These are phyloP conservation scores for Onychomys leucogaster DNA, from an alignment of 2,797 vertebrate genomes.

Conservation along the genomic window DNA sequence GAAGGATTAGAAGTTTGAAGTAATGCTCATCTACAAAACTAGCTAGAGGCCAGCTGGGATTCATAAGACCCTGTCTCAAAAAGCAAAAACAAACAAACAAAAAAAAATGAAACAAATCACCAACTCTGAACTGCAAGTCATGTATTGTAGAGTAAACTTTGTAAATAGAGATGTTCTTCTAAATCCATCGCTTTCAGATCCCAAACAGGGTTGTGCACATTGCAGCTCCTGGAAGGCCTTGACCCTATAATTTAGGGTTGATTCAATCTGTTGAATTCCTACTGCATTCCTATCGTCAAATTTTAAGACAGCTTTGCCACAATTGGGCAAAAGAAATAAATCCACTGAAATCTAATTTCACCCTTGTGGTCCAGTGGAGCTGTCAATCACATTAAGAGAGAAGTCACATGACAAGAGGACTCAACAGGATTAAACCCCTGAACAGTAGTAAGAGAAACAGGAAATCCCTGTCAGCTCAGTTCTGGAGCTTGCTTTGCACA, in stretches of 20 bases:
- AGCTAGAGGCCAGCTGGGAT: no score
- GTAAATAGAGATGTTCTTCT: neutral
- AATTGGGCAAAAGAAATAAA: neutral
- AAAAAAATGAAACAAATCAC: neutral
- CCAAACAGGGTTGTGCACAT: neutral
- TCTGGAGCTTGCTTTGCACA: neutral
- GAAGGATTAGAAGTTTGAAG: neutral
- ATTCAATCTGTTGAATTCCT: slow-evolving; percentile 16
- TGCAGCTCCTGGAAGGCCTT: slow-evolving; percentile 19
- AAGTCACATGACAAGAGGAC: neutral
- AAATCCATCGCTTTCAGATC: neutral
- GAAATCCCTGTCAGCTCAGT: neutral
- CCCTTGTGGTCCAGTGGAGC: neutral
- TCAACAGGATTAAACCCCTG: neutral
- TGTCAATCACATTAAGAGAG: neutral
- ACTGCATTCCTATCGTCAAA: neutral
- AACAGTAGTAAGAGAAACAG: neutral
- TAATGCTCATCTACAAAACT: neutral
- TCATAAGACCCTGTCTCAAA: neutral
- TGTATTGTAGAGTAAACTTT: neutral
- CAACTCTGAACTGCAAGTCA: neutral
- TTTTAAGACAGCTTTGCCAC: neutral
- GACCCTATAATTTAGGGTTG: slow-evolving; percentile 27
- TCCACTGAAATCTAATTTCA: neutral
- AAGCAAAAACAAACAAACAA: neutral